phyloP scores from a whole-genome alignment of 2,888 invertebrate genomes.

The Lepidocyrtinus sp. region DNA sequence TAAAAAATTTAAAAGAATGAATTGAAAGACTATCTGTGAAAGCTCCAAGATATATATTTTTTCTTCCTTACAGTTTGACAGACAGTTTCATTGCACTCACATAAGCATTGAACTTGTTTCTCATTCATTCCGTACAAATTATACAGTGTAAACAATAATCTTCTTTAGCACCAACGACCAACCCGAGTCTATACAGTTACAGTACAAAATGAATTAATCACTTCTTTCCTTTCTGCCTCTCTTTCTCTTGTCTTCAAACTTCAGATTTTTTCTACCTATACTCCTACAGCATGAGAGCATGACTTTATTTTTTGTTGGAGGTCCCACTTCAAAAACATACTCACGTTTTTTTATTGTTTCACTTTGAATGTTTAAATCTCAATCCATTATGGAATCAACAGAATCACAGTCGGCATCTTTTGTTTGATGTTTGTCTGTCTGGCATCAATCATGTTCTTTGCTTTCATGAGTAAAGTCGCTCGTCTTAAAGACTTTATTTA shows the following conservation, averaged over 20 bases:
- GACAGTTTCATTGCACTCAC: slow-evolving; percentile 45
- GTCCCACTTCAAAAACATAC: slow-evolving; percentile 22
- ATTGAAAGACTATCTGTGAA: too few species aligned
- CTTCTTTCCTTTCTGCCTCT: not conserved
- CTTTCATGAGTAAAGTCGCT: too few species aligned
- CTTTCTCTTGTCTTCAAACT: too few species aligned
- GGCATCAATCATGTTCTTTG: slow-evolving; percentile 48
- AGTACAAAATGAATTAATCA: slow-evolving; percentile 57
- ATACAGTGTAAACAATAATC: slow-evolving; percentile 52
- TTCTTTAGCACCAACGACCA: too few species aligned
- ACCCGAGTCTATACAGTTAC: slow-evolving; percentile 43
- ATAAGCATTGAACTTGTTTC: slow-evolving; percentile 53
- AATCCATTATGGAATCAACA: not conserved
- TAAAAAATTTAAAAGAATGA: too few species aligned
- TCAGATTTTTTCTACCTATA: not conserved
- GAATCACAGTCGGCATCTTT: slow-evolving; percentile 41
- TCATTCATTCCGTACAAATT: slow-evolving; percentile 31
- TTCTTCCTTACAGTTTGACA: too few species aligned
- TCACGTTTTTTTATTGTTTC: not conserved
- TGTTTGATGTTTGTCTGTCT: slow-evolving; percentile 55
- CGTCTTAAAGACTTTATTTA: slow-evolving; percentile 24
- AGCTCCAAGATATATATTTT: too few species aligned
- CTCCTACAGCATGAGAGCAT: not conserved
- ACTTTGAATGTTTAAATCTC: not conserved
- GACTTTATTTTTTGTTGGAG: not conserved